Percentiles rank a stretch among this genome's conserved stretches.
Conservation (phyloP, 1,140 invertebrate species). For the Ceratina japonica region DNA sequence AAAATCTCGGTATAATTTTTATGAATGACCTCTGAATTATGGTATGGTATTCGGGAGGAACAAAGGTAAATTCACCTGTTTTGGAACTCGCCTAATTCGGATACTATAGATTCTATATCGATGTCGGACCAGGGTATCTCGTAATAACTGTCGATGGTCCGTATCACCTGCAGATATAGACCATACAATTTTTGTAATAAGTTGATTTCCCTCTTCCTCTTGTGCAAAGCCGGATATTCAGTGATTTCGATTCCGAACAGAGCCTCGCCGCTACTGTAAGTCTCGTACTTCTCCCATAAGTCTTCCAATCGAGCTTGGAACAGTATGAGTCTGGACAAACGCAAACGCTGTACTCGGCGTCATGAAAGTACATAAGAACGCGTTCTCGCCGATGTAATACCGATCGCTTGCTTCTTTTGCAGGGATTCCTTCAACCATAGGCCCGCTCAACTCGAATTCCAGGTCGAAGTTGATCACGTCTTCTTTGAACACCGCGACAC, state of each 20-base stretch:
- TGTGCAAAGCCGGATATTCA: constrained; percentile 88
- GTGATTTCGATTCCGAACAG: constrained; percentile 89
- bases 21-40: too few relatives aligned
- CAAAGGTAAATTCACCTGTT: constrained; percentile 82
- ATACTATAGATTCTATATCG: constrained; percentile 90
- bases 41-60: too few relatives aligned
- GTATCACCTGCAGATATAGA: constrained; percentile 89
- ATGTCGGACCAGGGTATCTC: constrained; percentile 91
- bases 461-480: constrained; percentile 86
- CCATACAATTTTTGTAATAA: constrained; percentile 90
- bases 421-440: constrained; percentile 89
- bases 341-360: not conserved
- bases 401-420: constrained; percentile 91
- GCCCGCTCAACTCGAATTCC: constrained; percentile 88
- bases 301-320: constrained; percentile 91
- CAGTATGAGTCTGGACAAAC: constrained; percentile 81
- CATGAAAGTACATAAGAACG: not conserved
- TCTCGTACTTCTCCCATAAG: constrained; percentile 87
- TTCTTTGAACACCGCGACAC: constrained; percentile 84
- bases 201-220: constrained; percentile 90
- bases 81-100: constrained; percentile 90
- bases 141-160: constrained; percentile 91
- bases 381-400: constrained; percentile 65
- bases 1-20: too few relatives aligned
- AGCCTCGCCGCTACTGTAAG: constrained; percentile 89